Evolutionary conservation across 2,888 invertebrate genomes (phyloP).

Genomic region (Meganola albula): DNA sequence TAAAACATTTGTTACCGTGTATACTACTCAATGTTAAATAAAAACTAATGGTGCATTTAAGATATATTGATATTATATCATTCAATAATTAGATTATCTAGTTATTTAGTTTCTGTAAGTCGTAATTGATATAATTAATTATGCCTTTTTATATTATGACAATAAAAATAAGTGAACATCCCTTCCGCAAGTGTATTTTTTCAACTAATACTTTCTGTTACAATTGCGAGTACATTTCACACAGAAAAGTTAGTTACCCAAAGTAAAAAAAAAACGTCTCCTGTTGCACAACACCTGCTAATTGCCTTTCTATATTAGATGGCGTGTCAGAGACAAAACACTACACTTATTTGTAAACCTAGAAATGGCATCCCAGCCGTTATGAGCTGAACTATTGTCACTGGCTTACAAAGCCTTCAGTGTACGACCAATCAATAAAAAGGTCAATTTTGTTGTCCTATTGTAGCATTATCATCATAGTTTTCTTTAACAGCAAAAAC

Average conservation of each 20-base stretch:
- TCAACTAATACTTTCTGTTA: slow-evolving; percentile 9
- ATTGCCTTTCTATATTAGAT: slow-evolving; percentile 30
- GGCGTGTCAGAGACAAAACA: slow-evolving; percentile 22
- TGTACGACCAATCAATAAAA: slow-evolving; percentile 5
- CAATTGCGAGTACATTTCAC: slow-evolving; percentile 24
- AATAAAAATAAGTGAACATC: too few relatives aligned
- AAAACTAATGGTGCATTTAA: too few relatives aligned
- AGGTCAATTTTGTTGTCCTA: slow-evolving; percentile 22
- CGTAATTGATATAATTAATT: too few relatives aligned
- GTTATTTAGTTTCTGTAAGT: too few relatives aligned
- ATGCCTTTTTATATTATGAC: too few relatives aligned
- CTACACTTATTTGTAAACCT: slow-evolving; percentile 22
- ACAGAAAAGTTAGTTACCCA: slow-evolving; percentile 33
- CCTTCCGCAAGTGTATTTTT: slow-evolving; percentile 16
- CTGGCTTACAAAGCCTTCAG: slow-evolving; percentile 15
- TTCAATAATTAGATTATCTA: too few relatives aligned
- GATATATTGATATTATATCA: too few relatives aligned
- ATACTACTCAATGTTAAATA: slow-evolving; percentile 13
- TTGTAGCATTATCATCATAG: slow-evolving; percentile 12
- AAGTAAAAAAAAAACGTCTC: slow-evolving; percentile 29
- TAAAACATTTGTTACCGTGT: too few relatives aligned
- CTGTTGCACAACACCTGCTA: slow-evolving; percentile 36
- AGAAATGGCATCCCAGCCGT: slow-evolving; percentile 29
- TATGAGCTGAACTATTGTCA: slow-evolving; percentile 21
- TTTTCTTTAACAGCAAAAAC: slow-evolving; percentile 12